phyloP scores from a whole-genome alignment of 2,797 vertebrate species.

The Eulemur mongoz region DNA sequence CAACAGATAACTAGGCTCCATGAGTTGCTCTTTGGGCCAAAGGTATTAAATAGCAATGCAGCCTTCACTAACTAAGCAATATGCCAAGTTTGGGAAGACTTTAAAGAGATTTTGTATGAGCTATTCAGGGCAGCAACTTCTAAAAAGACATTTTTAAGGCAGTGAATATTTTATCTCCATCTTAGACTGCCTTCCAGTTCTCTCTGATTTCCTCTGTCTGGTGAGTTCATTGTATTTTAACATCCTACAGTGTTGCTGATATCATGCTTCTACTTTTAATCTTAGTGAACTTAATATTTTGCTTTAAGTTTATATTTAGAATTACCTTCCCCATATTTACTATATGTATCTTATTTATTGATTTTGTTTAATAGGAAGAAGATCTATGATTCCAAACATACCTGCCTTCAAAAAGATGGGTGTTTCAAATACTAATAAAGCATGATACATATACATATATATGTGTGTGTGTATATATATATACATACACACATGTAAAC shows the following conservation, averaged over 20 bases:
- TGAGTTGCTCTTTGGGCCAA: not conserved
- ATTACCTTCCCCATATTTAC: not conserved
- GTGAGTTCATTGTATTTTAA: not conserved
- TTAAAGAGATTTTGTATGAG: not conserved
- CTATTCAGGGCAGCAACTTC: not conserved
- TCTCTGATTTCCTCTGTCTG: not conserved
- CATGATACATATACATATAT: not conserved
- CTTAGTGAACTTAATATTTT: not conserved
- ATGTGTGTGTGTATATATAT: not conserved
- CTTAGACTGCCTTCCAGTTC: not conserved
- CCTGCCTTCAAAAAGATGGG: not conserved
- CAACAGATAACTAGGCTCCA: not conserved
- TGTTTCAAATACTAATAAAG: not conserved
- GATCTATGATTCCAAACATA: not conserved
- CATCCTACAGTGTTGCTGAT: not conserved
- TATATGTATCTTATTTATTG: not conserved
- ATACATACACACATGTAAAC: rapidly evolving
- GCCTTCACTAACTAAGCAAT: not conserved
- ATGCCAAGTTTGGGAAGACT: not conserved
- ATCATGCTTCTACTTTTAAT: not conserved
- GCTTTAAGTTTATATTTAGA: not conserved
- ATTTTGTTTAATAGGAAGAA: not conserved
- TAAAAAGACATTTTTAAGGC: not conserved
- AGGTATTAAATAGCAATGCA: not conserved
- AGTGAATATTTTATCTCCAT: not conserved